Conservation (phyloP, 2,888 invertebrate genomes). For the Uloborus plumipes region DNA sequence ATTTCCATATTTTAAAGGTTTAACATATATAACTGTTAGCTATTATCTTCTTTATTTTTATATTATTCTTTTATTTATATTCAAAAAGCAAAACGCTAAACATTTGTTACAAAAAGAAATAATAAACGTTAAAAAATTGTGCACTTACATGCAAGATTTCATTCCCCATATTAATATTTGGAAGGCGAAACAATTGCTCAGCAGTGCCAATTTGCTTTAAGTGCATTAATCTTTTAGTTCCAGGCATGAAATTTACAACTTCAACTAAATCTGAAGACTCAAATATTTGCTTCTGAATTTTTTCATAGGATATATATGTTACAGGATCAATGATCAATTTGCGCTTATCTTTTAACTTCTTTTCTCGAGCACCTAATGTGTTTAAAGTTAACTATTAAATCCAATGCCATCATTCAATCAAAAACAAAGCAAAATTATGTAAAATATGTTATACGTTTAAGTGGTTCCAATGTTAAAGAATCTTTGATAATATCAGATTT, state of each 20-base stretch:
- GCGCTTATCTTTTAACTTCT: slow-evolving; percentile 78
- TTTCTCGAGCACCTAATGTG: not conserved
- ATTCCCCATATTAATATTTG: slow-evolving; percentile 73
- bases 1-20: no score
- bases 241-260: slow-evolving; percentile 95
- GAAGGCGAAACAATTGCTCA: slow-evolving; percentile 92
- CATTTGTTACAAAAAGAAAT: no score
- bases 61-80: no score
- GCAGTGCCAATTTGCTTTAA: slow-evolving; percentile 99
- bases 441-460: slow-evolving; percentile 12
- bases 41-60: no score
- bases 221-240: slow-evolving; percentile 96
- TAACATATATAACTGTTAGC: no score
- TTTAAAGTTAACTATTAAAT: not conserved
- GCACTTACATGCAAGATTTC: no score
- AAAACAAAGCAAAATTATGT: not conserved
- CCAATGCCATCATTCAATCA: not conserved
- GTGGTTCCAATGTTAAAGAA: slow-evolving; percentile 9
- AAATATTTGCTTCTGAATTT: slow-evolving; percentile 97
- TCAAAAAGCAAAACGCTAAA: no score
- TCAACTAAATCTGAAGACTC: slow-evolving; percentile 97
- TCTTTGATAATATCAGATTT: no score
- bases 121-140: no score
- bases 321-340: slow-evolving; percentile 91
- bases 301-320: slow-evolving; percentile 98